phyloP scores from a whole-genome alignment of 2,797 vertebrate species.

The Chrysocyon brachyurus region DNA sequence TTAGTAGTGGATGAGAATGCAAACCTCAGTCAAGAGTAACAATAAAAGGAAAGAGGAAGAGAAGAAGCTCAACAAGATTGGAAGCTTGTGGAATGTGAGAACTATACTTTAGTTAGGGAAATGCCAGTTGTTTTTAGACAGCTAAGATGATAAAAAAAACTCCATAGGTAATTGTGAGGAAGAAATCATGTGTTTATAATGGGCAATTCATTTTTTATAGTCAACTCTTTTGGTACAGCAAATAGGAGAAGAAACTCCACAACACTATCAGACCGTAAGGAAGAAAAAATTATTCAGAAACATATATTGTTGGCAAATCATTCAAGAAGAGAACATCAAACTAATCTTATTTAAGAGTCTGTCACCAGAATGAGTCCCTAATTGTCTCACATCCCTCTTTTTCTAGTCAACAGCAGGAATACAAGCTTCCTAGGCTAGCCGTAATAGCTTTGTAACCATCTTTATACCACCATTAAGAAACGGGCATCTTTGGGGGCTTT shows the following conservation, averaged over 20 bases:
- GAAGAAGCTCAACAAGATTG: background rate
- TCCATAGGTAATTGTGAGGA: background rate
- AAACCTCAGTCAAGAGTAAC: background rate
- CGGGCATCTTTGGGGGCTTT: background rate
- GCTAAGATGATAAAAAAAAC: background rate
- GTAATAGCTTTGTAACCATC: background rate
- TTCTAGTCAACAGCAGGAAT: background rate
- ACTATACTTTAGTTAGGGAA: background rate
- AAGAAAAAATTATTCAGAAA: background rate
- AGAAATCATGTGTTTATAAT: background rate
- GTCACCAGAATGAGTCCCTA: background rate
- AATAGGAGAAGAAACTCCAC: background rate
- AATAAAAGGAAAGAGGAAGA: background rate
- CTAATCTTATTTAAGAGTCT: background rate
- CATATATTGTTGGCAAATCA: background rate
- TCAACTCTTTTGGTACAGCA: background rate
- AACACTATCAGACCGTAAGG: no score
- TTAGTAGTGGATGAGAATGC: background rate
- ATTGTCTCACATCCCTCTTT: background rate
- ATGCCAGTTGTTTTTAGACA: background rate
- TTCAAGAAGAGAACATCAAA: background rate
- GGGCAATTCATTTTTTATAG: background rate
- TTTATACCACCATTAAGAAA: background rate
- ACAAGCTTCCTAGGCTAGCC: background rate
- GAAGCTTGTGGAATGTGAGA: background rate